These are phyloP conservation scores for Rosalia funebris DNA, from an alignment of 2,888 invertebrate species.

Conservation along the genomic window DNA sequence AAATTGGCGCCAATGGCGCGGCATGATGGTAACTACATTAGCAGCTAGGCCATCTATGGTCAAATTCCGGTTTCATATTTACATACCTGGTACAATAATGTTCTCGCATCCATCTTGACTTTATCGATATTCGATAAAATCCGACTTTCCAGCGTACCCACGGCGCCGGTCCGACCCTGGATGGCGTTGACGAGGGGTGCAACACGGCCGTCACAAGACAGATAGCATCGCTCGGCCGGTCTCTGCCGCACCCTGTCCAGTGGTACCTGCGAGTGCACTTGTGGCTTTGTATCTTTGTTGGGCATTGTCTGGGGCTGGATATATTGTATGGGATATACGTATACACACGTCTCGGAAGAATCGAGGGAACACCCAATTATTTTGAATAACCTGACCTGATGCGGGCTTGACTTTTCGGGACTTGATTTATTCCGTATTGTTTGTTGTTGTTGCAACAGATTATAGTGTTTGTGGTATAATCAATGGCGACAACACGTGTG, in stretches of 20 bases:
- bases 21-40: too few relatives aligned
- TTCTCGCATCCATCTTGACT: too few relatives aligned
- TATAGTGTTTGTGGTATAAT: neutral
- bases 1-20: too few relatives aligned
- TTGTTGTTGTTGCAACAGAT: slow-evolving; percentile 1
- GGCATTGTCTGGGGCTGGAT: slow-evolving; percentile 26
- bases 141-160: neutral
- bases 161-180: neutral
- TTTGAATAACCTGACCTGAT: slow-evolving; percentile 24
- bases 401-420: slow-evolving; percentile 15
- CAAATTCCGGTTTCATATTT: too few relatives aligned
- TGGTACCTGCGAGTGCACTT: slow-evolving; percentile 29
- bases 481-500: neutral
- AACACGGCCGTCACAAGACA: slow-evolving; percentile 34
- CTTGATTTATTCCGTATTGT: slow-evolving; percentile 27
- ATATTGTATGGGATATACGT: slow-evolving; percentile 4
- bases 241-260: slow-evolving; percentile 40
- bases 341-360: slow-evolving; percentile 6
- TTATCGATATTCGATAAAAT: too few relatives aligned
- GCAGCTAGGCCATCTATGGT: too few relatives aligned
- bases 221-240: slow-evolving; percentile 40
- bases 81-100: too few relatives aligned
- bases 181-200: slow-evolving; percentile 28
- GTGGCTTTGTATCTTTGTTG: slow-evolving; percentile 27
- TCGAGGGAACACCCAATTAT: slow-evolving; percentile 27